Conservation (phyloP, 2,888 invertebrate species). For the Trissolcus japonicus region DNA sequence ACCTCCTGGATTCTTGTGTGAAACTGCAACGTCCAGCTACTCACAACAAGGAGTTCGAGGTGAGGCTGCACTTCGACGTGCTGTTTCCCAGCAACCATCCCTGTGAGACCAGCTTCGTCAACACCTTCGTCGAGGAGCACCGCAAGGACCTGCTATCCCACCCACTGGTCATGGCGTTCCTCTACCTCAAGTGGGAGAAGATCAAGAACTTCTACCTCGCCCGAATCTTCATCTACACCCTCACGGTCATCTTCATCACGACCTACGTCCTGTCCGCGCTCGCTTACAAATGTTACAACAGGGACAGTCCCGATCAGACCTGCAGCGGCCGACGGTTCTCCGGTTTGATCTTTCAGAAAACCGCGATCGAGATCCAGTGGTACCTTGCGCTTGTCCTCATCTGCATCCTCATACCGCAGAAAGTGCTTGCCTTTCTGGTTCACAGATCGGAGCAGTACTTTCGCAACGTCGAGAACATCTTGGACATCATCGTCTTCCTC, state of each 20-base stretch:
- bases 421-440: constrained; percentile 72
- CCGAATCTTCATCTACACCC: constrained; percentile 70
- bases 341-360: constrained; percentile 67
- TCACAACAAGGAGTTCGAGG: constrained; percentile 73
- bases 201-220: constrained; percentile 76
- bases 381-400: constrained; percentile 70
- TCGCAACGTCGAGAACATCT: constrained; percentile 73
- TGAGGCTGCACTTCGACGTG: constrained; percentile 72
- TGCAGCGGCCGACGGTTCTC: constrained; percentile 67
- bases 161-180: constrained; percentile 77
- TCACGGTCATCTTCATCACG: constrained; percentile 73
- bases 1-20: constrained; percentile 74
- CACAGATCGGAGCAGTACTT: constrained; percentile 74
- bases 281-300: constrained; percentile 72
- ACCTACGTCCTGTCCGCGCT: constrained; percentile 71
- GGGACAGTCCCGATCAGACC: constrained; percentile 65
- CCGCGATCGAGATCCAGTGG: constrained; percentile 72
- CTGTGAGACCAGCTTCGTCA: constrained; percentile 76
- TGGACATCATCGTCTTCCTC: constrained; percentile 70
- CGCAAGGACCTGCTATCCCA: constrained; percentile 76
- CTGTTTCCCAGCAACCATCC: constrained; percentile 72
- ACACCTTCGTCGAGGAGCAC: constrained; percentile 76
- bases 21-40: constrained; percentile 69
- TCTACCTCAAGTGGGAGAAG: constrained; percentile 77
- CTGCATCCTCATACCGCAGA: constrained; percentile 72